phyloP scores from a whole-genome alignment of 2,797 vertebrate genomes.

The Lagorchestes hirsutus region DNA sequence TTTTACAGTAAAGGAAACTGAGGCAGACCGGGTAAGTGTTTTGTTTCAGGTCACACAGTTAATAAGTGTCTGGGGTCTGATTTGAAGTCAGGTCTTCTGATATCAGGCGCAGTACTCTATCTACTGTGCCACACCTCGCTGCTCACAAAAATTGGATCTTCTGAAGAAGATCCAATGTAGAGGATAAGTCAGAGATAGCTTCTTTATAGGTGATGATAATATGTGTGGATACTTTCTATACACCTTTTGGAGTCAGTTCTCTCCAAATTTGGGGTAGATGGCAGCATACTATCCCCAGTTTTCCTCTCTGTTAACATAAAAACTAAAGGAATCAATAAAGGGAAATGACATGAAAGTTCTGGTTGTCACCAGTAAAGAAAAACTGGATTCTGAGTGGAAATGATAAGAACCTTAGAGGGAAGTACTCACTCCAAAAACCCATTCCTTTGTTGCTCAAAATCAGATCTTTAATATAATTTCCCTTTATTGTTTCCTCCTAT shows the following conservation, averaged over 20 bases:
- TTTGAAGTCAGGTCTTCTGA: not conserved
- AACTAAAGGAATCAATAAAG: not conserved
- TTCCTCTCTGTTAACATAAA: not conserved
- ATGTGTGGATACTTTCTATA: not conserved
- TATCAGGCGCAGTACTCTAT: not conserved
- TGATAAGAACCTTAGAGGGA: not conserved
- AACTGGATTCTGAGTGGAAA: not conserved
- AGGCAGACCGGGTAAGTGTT: not conserved
- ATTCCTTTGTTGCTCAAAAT: not conserved
- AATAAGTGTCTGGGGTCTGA: not conserved
- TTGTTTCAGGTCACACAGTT: not conserved
- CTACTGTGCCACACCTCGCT: not conserved
- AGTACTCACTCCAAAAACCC: not conserved
- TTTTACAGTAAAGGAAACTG: not conserved
- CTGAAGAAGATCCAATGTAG: not conserved
- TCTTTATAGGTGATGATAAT: not conserved
- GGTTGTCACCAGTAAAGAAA: not conserved
- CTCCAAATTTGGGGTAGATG: not conserved
- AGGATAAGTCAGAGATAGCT: not conserved
- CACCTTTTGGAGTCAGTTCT: not conserved
- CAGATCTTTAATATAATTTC: not conserved
- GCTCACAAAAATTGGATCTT: not conserved
- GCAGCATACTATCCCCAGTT: not conserved
- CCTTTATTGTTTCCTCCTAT: not conserved
- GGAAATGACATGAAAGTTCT: not conserved